These are phyloP conservation scores for Zenarchopterus dispar DNA, from an alignment of 2,797 vertebrate genomes.

Conservation along the genomic window DNA sequence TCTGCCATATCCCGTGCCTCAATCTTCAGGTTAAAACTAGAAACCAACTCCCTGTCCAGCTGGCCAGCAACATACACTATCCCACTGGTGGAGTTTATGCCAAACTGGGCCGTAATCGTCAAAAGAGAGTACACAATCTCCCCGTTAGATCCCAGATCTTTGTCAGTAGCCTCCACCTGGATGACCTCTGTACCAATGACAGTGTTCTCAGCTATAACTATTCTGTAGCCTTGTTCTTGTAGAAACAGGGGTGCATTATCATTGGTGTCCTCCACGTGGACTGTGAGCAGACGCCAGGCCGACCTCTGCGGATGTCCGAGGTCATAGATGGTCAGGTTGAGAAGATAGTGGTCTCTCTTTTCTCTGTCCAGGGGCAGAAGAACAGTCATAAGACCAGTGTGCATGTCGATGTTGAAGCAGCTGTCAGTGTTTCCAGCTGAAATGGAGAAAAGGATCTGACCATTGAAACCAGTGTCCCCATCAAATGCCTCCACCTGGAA, in stretches of 20 bases:
- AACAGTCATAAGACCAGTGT: slow-evolving; percentile 88
- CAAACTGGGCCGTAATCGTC: slow-evolving; percentile 91
- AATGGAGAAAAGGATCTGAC: slow-evolving; percentile 92
- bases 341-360: slow-evolving; percentile 89
- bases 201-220: slow-evolving; percentile 93
- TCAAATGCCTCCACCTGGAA: slow-evolving; percentile 91
- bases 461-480: slow-evolving; percentile 95
- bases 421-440: slow-evolving; percentile 92
- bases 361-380: slow-evolving; percentile 95
- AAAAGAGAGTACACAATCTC: slow-evolving; percentile 90
- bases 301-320: slow-evolving; percentile 91
- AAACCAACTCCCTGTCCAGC: slow-evolving; percentile 89
- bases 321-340: slow-evolving; percentile 95
- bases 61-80: slow-evolving; percentile 92
- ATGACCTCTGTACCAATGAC: slow-evolving; percentile 92
- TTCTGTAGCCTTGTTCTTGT: slow-evolving; percentile 86
- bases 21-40: slow-evolving; percentile 90
- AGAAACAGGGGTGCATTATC: slow-evolving; percentile 93
- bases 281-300: slow-evolving; percentile 89
- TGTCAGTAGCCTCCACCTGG: slow-evolving; percentile 94
- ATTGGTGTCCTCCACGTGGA: slow-evolving; percentile 93
- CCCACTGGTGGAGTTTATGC: slow-evolving; percentile 91
- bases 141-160: slow-evolving; percentile 90
- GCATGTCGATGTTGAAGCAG: slow-evolving; percentile 91
- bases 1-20: slow-evolving; percentile 93